Conservation (phyloP, 2,113 vertebrate genomes). For the Callionymus lyra region DNA sequence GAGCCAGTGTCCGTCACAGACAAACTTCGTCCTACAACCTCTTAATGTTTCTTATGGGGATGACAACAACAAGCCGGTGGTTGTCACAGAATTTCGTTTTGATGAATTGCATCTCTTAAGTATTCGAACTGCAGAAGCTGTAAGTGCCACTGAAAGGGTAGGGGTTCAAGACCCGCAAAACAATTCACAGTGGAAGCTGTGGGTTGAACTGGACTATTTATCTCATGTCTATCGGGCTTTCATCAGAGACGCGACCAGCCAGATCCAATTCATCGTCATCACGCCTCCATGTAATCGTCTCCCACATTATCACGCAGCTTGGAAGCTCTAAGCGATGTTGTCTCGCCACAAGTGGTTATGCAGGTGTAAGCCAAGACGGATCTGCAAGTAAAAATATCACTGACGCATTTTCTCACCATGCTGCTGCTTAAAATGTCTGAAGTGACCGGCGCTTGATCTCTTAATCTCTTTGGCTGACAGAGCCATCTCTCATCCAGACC, state of each 20-base stretch:
- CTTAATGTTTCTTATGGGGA: too few species aligned
- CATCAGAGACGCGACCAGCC: slow-evolving; percentile 42
- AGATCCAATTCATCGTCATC: slow-evolving; percentile 31
- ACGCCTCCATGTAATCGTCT: slow-evolving; percentile 26
- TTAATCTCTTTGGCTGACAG: slow-evolving; percentile 52
- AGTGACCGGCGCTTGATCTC: slow-evolving; percentile 27
- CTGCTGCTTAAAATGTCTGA: slow-evolving; percentile 19
- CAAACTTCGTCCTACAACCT: too few species aligned
- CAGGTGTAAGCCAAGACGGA: slow-evolving; percentile 22
- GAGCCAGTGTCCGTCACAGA: too few species aligned
- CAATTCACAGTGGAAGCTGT: slow-evolving; percentile 45
- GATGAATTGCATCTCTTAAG: too few species aligned
- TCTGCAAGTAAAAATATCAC: slow-evolving; percentile 12
- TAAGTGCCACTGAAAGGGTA: too few species aligned
- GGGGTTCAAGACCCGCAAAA: slow-evolving; percentile 18
- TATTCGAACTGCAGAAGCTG: too few species aligned
- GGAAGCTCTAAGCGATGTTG: slow-evolving; percentile 21
- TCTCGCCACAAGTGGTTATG: slow-evolving; percentile 18
- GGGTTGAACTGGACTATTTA: slow-evolving; percentile 29
- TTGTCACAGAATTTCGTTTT: too few species aligned
- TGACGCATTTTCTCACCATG: slow-evolving; percentile 30
- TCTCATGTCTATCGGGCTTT: slow-evolving; percentile 56
- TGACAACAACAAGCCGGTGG: too few species aligned
- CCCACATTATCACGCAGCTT: slow-evolving; percentile 18
- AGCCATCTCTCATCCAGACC: slow-evolving; percentile 43